Percentiles rank a stretch among this genome's conserved stretches.
Evolutionary conservation across 23 tunicate species (phyloP).

Genomic region (Styela plicata): DNA sequence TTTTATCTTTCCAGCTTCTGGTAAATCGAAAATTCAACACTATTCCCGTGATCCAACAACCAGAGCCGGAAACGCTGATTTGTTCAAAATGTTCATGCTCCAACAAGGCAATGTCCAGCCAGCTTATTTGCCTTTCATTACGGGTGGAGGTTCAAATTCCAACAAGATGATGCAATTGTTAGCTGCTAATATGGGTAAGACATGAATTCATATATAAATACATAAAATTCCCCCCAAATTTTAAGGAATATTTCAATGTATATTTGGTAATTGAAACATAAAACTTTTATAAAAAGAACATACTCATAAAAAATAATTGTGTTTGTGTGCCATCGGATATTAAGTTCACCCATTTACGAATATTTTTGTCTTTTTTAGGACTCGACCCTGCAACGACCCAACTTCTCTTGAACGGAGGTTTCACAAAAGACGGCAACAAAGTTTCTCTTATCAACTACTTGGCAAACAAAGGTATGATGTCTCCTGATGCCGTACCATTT

Average conservation of each 20-base stretch:
- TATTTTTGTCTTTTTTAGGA: slow-evolving; percentile 32
- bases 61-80: not conserved
- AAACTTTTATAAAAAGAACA: no score
- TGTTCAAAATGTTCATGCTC: not conserved
- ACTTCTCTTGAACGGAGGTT: slow-evolving; percentile 70
- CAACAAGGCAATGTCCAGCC: not conserved
- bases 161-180: not conserved
- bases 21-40: slow-evolving; percentile 4
- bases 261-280: no score
- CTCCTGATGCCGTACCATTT: slow-evolving; percentile 75
- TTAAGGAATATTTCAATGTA: no score
- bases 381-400: slow-evolving; percentile 55
- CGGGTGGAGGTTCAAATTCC: not conserved
- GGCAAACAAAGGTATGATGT: slow-evolving; percentile 51
- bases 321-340: no score
- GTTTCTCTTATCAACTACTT: slow-evolving; percentile 82
- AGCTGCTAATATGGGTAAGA: not conserved
- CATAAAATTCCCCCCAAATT: no score
- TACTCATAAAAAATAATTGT: no score
- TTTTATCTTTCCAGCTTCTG: slow-evolving; percentile 3
- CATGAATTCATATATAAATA: not conserved
- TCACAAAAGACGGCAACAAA: slow-evolving; percentile 50
- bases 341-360: no score
- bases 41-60: slow-evolving; percentile 20
- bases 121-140: not conserved